These are phyloP conservation scores for Platorchestia sp. DNA, from an alignment of 1,140 invertebrate species.

Conservation along the genomic window DNA sequence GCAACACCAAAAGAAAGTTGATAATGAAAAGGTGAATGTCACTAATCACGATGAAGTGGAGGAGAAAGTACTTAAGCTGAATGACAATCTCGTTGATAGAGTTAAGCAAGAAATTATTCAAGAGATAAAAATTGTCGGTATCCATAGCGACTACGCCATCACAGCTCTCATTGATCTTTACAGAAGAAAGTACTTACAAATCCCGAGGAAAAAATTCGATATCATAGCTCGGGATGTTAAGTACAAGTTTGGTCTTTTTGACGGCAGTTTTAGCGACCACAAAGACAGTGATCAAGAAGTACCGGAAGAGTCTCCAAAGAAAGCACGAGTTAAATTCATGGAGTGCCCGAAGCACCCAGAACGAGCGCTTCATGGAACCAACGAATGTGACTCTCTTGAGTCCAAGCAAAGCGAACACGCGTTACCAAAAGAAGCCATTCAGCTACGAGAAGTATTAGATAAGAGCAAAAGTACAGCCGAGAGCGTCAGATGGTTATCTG, in stretches of 20 bases:
- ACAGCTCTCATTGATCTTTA: conserved; percentile 30
- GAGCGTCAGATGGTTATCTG: neutral
- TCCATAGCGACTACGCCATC: conserved; percentile 9
- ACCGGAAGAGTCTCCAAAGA: neutral
- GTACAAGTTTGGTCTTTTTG: neutral
- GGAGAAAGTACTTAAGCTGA: neutral
- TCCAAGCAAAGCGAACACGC: neutral
- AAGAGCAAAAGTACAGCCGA: neutral
- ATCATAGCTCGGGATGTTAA: neutral
- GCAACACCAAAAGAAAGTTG: conserved; percentile 39
- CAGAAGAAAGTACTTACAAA: conserved; percentile 8
- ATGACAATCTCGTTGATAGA: neutral
- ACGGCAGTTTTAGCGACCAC: neutral
- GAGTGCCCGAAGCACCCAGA: neutral
- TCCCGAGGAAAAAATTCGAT: neutral
- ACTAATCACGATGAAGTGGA: neutral
- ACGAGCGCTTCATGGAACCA: neutral
- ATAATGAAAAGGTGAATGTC: neutral
- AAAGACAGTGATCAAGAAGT: neutral
- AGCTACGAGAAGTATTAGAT: conserved; percentile 11
- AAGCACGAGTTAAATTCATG: conserved; percentile 21
- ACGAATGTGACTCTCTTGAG: neutral
- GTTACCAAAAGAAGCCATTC: neutral
- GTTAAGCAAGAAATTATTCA: conserved; percentile 20
- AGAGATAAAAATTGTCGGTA: conserved; percentile 3